Evolutionary conservation across 2,888 invertebrate species (phyloP), one percentile per base, ranked within the genome.

Genomic region (Cryptocephalus primarius): DNA sequence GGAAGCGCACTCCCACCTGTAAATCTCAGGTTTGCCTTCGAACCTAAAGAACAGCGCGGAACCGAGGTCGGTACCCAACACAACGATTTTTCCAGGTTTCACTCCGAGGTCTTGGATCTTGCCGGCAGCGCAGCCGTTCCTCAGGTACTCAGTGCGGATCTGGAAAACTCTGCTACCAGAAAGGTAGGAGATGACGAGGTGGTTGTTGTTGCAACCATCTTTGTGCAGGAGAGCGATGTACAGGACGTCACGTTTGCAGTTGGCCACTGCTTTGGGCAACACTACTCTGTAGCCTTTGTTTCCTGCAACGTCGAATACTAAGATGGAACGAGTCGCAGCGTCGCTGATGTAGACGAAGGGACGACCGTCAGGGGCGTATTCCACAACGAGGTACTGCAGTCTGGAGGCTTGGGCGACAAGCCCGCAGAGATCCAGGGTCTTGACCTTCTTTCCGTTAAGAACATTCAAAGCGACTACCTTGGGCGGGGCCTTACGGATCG

Each of bases 361-460:
- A 40, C 75, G 75, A 4, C 79, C 80, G 47, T 78, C 77, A 9
- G 73, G 60, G 1, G 75, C 73, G 60, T 83, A 81, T 56, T 87
- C 86, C 3, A 82, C 78, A 0, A 76, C 76, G 39, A 87, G 64
- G 58, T 83, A 83, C 62, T 87, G 87, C 22, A 85, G 70, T 10
- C 81, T 41, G 0, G 83, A 82, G 8, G 72, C 74, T 8, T 73
- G 66, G 36, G 75, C 75, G 1, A 78, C 73, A 9, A 82, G 66
- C 0, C 75, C 69, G 10, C 78, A 75, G 40, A 87, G 66, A 44
- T 80, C 78, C 34, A 86, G 72, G 0, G 72, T 71, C 59, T 79
- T 81, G 6, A 82, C 71, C 10, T 83, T 66, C 67, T 82, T 80
- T 42, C 76, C 75, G 13, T 58, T 63, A 33, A 51, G 47, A 8